These are phyloP conservation scores for Caenorhabditis sp. DNA, from an alignment of 2,888 invertebrate genomes.

Conservation along the genomic window DNA sequence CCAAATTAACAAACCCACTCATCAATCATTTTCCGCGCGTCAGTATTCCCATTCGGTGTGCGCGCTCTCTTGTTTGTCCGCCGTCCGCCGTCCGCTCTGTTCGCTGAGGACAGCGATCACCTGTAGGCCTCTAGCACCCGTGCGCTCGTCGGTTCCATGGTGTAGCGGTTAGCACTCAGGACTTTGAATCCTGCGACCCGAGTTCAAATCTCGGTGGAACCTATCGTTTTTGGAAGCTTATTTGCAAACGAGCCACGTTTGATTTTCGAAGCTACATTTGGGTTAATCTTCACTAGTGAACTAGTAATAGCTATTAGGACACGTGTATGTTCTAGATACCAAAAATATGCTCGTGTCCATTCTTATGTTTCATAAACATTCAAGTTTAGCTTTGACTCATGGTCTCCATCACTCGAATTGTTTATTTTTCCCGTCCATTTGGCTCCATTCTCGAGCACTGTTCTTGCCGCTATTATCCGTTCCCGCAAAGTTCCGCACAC, in stretches of 20 bases:
- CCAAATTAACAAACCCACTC: constrained; percentile 16
- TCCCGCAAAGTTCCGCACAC: too few relatives aligned
- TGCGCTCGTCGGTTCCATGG: constrained; percentile 57
- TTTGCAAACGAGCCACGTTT: neutral
- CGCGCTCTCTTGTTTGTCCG: neutral
- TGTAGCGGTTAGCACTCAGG: constrained; percentile 72
- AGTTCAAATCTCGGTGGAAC: constrained; percentile 72
- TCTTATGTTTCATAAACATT: too few relatives aligned
- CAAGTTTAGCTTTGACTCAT: too few relatives aligned
- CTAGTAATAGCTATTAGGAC: too few relatives aligned
- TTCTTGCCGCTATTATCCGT: too few relatives aligned
- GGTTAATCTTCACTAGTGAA: too few relatives aligned
- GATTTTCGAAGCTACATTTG: too few relatives aligned
- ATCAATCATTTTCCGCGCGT: constrained; percentile 13
- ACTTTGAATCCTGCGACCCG: constrained; percentile 70
- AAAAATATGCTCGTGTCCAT: too few relatives aligned
- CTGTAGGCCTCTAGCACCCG: neutral
- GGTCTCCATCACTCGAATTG: neutral
- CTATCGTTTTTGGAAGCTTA: constrained; percentile 44
- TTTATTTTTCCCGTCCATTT: constrained; percentile 3
- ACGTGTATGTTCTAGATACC: too few relatives aligned
- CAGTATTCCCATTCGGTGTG: neutral
- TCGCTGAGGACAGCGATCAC: neutral
- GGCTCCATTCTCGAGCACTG: neutral
- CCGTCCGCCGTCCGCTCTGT: neutral